These are phyloP conservation scores for Conops quadrifasciatus DNA, from an alignment of 2,888 invertebrate genomes.

Conservation along the genomic window DNA sequence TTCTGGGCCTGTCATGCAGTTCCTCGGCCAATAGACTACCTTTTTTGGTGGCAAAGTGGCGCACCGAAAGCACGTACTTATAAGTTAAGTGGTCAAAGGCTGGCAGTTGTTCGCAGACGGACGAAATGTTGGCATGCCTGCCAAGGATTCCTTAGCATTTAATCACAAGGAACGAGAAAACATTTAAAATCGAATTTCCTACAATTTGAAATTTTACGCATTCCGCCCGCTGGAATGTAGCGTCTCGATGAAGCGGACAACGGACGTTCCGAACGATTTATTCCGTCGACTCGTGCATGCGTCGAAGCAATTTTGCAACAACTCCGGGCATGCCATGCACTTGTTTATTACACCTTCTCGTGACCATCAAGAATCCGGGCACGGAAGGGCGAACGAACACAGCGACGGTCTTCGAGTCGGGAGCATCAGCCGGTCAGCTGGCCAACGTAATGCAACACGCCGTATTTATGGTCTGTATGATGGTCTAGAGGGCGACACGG, in stretches of 20 bases:
- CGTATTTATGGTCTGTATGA: background rate
- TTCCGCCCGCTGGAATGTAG: background rate
- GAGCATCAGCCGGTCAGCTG: background rate
- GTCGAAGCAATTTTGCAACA: conserved; percentile 27
- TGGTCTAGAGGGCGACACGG: background rate
- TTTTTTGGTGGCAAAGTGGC: background rate
- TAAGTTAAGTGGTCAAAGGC: too few species aligned
- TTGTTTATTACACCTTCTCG: conserved; percentile 34
- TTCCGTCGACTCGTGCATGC: conserved; percentile 10
- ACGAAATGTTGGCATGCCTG: background rate
- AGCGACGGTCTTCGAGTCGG: background rate
- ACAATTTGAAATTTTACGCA: conserved; percentile 33
- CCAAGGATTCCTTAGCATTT: background rate
- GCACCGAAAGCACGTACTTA: too few species aligned
- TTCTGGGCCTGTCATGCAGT: background rate
- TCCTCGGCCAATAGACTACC: background rate
- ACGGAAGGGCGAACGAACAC: background rate
- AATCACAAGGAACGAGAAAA: conserved; percentile 9
- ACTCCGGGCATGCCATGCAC: conserved; percentile 29
- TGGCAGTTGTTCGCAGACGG: too few species aligned
- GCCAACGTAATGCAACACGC: conserved; percentile 6
- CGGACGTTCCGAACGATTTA: conserved; percentile 23
- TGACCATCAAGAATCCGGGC: background rate
- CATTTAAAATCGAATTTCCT: conserved; percentile 28
- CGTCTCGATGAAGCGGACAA: background rate